Conservation (phyloP, 2,797 vertebrate genomes). For the Cygnus olor region DNA sequence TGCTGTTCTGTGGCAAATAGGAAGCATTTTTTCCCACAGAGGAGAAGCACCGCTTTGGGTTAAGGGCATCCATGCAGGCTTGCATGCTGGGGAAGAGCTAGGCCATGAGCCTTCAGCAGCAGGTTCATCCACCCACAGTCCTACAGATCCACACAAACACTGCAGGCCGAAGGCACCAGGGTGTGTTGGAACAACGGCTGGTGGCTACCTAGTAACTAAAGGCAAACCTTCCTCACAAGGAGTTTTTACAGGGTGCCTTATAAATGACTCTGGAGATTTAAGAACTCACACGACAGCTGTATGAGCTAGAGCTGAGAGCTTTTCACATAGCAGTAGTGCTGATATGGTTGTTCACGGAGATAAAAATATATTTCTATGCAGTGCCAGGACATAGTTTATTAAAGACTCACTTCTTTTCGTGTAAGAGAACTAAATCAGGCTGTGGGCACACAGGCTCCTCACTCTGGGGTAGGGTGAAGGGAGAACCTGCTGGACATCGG, state of each 20-base stretch:
- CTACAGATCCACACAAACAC: not conserved
- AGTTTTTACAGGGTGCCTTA: not conserved
- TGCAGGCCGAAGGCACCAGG: not conserved
- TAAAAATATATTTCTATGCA: conserved; percentile 34
- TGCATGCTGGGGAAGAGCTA: rapidly evolving
- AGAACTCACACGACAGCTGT: conserved; percentile 33
- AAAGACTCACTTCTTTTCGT: conserved; percentile 26
- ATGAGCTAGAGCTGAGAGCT: not conserved
- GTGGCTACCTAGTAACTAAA: conserved; percentile 6
- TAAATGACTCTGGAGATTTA: not conserved
- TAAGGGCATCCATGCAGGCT: not conserved
- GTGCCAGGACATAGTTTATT: conserved; percentile 42
- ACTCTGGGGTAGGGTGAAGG: not conserved
- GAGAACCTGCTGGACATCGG: not conserved
- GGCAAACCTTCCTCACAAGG: not conserved
- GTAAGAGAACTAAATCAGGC: not conserved
- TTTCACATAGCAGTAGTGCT: conserved; percentile 43
- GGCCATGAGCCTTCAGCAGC: not conserved
- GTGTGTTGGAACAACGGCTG: not conserved
- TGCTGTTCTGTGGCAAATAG: rapidly evolving
- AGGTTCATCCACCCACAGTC: not conserved
- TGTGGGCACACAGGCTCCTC: not conserved
- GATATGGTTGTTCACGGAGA: conserved; percentile 41
- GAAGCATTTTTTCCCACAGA: not conserved
- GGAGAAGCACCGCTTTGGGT: rapidly evolving